These are phyloP conservation scores for Cyphomyrmex costatus DNA, from an alignment of 1,140 invertebrate species.

Conservation along the genomic window DNA sequence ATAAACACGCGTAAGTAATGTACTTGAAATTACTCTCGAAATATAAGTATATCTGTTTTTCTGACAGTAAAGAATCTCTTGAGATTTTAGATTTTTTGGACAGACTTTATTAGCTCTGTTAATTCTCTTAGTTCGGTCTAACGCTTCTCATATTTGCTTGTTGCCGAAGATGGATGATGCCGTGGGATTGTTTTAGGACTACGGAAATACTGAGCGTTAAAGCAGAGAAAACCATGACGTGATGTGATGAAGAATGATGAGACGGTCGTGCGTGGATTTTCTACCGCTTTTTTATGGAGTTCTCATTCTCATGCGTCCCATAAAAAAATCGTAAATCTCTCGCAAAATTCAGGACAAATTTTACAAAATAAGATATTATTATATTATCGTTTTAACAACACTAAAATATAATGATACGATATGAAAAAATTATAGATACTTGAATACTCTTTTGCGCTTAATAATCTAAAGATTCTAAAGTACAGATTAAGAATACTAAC, in stretches of 20 bases:
- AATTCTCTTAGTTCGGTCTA: constrained; percentile 33
- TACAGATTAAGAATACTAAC: neutral
- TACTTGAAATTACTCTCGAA: neutral
- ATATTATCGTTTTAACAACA: neutral
- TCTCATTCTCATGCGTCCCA: neutral
- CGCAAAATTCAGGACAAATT: neutral
- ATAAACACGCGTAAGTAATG: neutral
- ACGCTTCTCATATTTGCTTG: constrained; percentile 38
- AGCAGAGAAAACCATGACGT: constrained; percentile 41
- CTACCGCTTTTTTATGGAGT: neutral
- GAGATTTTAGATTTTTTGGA: neutral
- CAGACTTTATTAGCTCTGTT: neutral
- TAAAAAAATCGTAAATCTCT: neutral
- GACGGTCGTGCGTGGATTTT: constrained; percentile 1
- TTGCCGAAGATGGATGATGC: constrained; percentile 49
- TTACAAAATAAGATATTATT: neutral
- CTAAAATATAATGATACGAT: neutral
- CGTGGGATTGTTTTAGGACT: constrained; percentile 45
- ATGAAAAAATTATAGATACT: neutral
- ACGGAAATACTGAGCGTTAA: constrained; percentile 48
- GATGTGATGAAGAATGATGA: constrained; percentile 47
- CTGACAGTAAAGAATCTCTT: constrained; percentile 12
- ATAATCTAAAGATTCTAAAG: neutral
- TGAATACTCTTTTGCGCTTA: neutral
- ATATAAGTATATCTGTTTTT: neutral